Percentiles rank a stretch among this genome's conserved stretches.
Conservation (phyloP, 2,113 vertebrate species). For the Odontesthes bonariensis region DNA sequence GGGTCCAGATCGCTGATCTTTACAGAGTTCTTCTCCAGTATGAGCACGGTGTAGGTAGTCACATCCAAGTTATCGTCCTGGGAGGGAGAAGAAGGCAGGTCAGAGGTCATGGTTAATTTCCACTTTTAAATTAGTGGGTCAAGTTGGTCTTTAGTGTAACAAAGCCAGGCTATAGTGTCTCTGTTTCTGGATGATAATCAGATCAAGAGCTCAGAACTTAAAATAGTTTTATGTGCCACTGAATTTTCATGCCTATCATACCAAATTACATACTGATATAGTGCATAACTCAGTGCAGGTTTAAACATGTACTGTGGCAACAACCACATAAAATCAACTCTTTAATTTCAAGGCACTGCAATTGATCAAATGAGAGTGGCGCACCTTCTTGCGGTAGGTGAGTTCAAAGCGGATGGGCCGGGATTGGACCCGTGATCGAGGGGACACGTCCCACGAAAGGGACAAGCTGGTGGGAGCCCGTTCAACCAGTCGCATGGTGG, state of each 20-base stretch:
- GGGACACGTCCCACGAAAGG: slow-evolving; percentile 90
- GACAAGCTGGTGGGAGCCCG: slow-evolving; percentile 85
- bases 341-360: background rate
- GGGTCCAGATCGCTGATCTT: slow-evolving; percentile 86
- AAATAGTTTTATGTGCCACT: background rate
- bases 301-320: too few species aligned
- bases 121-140: background rate
- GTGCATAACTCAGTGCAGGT: background rate
- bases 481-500: slow-evolving; percentile 83
- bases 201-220: background rate
- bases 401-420: slow-evolving; percentile 89
- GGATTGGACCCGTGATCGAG: slow-evolving; percentile 70
- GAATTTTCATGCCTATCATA: background rate
- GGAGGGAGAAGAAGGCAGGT: background rate
- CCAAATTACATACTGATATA: background rate
- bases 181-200: background rate
- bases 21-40: slow-evolving; percentile 86
- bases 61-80: slow-evolving; percentile 83
- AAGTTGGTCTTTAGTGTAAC: background rate
- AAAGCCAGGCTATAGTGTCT: background rate
- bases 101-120: background rate
- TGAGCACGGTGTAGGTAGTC: slow-evolving; percentile 90
- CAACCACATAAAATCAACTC: too few species aligned
- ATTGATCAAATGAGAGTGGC: background rate
- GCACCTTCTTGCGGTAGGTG: slow-evolving; percentile 94